Conservation (phyloP, 2,113 vertebrate genomes). For the Genyomyrus donnyi region DNA sequence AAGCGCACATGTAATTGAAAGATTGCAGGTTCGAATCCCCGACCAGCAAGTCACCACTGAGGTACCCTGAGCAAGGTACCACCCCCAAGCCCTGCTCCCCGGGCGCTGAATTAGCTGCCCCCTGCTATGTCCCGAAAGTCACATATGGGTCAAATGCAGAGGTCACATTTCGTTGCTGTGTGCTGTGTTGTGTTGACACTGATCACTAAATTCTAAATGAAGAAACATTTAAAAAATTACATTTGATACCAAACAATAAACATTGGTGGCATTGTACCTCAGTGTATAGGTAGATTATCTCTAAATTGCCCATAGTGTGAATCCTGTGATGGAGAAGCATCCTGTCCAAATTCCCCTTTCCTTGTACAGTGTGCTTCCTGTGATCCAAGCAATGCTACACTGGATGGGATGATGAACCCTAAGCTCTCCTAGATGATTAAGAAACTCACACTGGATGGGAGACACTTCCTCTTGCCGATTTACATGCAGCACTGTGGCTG, state of each 20-base stretch:
- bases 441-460: not conserved
- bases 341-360: not conserved
- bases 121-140: too few species aligned
- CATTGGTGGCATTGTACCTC: not conserved
- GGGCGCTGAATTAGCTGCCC: too few species aligned
- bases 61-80: too few species aligned
- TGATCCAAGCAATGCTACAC: not conserved
- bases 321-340: not conserved
- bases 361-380: not conserved
- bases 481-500: not conserved
- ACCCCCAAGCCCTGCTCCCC: too few species aligned
- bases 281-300: not conserved
- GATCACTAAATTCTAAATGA: not conserved
- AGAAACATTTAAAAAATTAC: not conserved
- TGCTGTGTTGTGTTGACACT: too few species aligned
- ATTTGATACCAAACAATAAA: not conserved
- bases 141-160: too few species aligned
- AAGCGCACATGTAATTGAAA: too few species aligned
- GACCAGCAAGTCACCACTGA: too few species aligned
- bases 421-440: not conserved
- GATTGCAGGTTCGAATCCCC: too few species aligned
- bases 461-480: not conserved
- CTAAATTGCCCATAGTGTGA: not conserved
- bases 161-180: too few species aligned
- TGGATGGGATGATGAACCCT: not conserved